These are phyloP conservation scores for Parapristionchus giblindavisi DNA, from an alignment of 2,888 invertebrate species.

Conservation along the genomic window DNA sequence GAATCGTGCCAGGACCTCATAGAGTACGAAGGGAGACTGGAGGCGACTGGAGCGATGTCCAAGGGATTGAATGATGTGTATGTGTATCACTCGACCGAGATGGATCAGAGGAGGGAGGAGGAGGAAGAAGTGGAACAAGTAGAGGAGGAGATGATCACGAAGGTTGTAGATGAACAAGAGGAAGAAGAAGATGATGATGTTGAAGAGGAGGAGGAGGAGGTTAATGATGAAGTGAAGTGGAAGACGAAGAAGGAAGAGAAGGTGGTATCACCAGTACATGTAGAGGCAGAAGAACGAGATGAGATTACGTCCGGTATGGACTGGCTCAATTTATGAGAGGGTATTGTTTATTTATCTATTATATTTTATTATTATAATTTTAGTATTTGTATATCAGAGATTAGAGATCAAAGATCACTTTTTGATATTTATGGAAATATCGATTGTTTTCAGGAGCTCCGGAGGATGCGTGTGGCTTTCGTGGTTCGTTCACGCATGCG, in stretches of 20 bases:
- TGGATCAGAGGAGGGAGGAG: background rate
- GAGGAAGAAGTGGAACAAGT: conserved; percentile 19
- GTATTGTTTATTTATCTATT: background rate
- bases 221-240: background rate
- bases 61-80: too few species aligned
- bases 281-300: conserved; percentile 3
- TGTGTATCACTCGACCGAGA: too few species aligned
- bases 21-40: too few species aligned
- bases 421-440: background rate
- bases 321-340: conserved; percentile 33
- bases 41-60: too few species aligned
- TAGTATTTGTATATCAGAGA: background rate
- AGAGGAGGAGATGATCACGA: background rate
- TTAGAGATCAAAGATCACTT: background rate
- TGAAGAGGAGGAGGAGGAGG: conserved; percentile 24
- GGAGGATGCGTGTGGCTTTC: conserved; percentile 57
- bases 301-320: conserved; percentile 16
- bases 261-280: background rate
- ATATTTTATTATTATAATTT: background rate
- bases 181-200: background rate
- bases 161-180: background rate
- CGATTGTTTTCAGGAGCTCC: conserved; percentile 35
- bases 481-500: conserved; percentile 55
- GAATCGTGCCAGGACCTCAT: too few species aligned
- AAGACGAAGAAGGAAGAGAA: background rate